Evolutionary conservation across 1,140 invertebrate genomes (phyloP).

Genomic region (Homarus americanus): DNA sequence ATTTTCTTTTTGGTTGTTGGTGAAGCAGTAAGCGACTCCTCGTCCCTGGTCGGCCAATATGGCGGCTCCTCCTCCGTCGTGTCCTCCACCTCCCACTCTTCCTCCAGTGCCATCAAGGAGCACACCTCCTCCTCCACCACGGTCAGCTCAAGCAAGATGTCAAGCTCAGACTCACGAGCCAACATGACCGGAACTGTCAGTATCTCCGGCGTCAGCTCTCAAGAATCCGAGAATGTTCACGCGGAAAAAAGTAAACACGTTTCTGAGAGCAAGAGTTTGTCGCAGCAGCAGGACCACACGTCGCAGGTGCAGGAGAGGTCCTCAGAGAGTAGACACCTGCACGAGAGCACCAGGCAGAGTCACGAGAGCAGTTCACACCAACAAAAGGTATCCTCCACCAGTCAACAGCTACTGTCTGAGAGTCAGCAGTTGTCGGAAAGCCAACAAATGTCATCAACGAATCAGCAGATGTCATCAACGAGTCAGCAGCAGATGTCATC

Average conservation of each 20-base stretch:
- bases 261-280: constrained; percentile 6
- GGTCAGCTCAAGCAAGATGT: not conserved
- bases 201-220: constrained; percentile 9
- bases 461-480: constrained; percentile 4
- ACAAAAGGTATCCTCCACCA: not conserved
- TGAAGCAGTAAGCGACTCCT: constrained; percentile 16
- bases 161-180: constrained; percentile 31
- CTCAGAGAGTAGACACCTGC: not conserved
- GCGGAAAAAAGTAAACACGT: not conserved
- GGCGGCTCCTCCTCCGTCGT: constrained; percentile 16
- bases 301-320: not conserved
- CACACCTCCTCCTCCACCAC: not conserved
- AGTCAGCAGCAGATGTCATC: constrained; percentile 25
- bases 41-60: not conserved
- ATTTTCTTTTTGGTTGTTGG: not conserved
- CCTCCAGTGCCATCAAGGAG: not conserved
- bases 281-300: not conserved
- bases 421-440: constrained; percentile 40
- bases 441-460: constrained; percentile 24
- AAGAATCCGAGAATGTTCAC: not conserved
- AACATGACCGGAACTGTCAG: constrained; percentile 3
- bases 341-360: not conserved
- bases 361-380: constrained; percentile 33
- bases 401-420: constrained; percentile 20
- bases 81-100: constrained; percentile 1